Conservation (phyloP, 2,888 invertebrate species). For the Tachina fera region DNA sequence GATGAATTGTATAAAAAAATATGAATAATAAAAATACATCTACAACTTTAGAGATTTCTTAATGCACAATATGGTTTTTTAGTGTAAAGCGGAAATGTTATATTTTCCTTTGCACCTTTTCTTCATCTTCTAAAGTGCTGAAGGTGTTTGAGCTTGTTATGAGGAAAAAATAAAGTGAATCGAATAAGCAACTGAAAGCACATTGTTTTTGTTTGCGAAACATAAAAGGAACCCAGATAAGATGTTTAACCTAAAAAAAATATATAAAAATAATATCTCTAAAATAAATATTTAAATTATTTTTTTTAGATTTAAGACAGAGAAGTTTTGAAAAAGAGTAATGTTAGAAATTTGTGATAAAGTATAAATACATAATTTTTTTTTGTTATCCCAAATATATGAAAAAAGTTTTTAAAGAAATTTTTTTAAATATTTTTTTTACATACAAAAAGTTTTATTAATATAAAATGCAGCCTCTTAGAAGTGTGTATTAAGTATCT, state of each 20-base stretch:
- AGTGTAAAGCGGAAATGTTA: slow-evolving; percentile 57
- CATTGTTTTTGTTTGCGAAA: slow-evolving; percentile 39
- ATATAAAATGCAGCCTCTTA: too few relatives aligned
- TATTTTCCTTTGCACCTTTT: slow-evolving; percentile 15
- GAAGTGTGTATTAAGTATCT: too few relatives aligned
- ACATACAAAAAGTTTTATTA: too few relatives aligned
- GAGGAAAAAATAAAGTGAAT: neutral
- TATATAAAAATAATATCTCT: neutral
- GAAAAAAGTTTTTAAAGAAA: too few relatives aligned
- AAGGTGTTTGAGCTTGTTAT: slow-evolving; percentile 57
- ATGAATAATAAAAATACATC: slow-evolving; percentile 47
- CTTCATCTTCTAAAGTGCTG: slow-evolving; percentile 43
- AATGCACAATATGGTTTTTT: slow-evolving; percentile 53
- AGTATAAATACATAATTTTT: too few relatives aligned
- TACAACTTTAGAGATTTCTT: slow-evolving; percentile 14
- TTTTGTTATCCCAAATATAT: too few relatives aligned
- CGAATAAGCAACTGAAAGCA: neutral
- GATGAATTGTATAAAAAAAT: slow-evolving; percentile 64
- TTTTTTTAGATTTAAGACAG: neutral
- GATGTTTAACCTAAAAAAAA: slow-evolving; percentile 52
- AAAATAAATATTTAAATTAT: neutral
- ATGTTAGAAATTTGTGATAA: too few relatives aligned
- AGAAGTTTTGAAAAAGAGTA: too few relatives aligned
- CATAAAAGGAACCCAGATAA: slow-evolving; percentile 15
- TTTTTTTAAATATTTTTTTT: too few relatives aligned